Conservation (phyloP, 2,797 vertebrate species). For the Hippocampus kuda region DNA sequence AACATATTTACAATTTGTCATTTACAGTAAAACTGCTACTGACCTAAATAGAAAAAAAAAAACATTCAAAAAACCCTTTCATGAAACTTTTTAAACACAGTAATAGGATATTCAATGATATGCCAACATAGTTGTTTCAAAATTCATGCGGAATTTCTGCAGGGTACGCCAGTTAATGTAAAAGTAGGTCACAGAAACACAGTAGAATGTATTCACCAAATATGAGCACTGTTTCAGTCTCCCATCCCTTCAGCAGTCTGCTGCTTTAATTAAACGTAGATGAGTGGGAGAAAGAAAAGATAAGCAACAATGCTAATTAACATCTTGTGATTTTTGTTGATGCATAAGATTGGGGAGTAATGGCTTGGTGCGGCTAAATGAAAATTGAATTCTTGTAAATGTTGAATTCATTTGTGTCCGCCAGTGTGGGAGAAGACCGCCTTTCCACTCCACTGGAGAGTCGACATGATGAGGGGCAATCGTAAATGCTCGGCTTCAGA, state of each 20-base stretch:
- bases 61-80: background rate
- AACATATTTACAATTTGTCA: background rate
- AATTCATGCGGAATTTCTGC: constrained; percentile 35
- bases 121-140: constrained; percentile 20
- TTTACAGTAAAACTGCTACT: background rate
- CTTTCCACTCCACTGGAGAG: constrained; percentile 55
- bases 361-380: constrained; percentile 52
- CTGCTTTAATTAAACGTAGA: constrained; percentile 61
- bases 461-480: constrained; percentile 49
- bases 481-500: constrained; percentile 53
- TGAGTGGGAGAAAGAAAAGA: constrained; percentile 31
- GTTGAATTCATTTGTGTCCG: constrained; percentile 56
- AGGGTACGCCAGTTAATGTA: constrained; percentile 32
- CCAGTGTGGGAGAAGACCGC: constrained; percentile 30
- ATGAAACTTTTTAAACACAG: constrained; percentile 24
- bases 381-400: constrained; percentile 54
- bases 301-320: constrained; percentile 33
- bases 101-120: constrained; percentile 28
- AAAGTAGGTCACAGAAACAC: constrained; percentile 55
- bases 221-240: constrained; percentile 27
- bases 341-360: constrained; percentile 8
- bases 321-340: constrained; percentile 2
- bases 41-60: background rate
- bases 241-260: constrained; percentile 25
- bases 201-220: constrained; percentile 39